phyloP scores from a whole-genome alignment of 2,888 invertebrate genomes.

The Tiliacea citrago region DNA sequence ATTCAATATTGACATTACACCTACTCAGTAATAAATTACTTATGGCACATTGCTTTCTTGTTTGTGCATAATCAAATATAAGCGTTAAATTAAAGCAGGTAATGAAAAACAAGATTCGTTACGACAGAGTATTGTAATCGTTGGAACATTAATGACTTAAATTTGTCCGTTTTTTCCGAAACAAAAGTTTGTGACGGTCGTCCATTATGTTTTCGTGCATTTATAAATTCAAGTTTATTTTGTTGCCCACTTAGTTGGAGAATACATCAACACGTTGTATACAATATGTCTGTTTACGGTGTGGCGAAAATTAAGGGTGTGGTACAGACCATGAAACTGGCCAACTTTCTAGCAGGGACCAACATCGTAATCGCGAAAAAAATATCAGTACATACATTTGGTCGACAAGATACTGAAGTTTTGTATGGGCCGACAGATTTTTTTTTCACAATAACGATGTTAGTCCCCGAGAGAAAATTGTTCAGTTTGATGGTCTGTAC shows the following conservation, averaged over 20 bases:
- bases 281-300: too few relatives aligned
- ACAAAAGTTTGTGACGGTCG: not conserved
- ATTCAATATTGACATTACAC: constrained; percentile 56
- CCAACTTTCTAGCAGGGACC: too few relatives aligned
- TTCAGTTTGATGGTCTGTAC: too few relatives aligned
- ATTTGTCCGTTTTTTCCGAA: constrained; percentile 20
- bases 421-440: too few relatives aligned
- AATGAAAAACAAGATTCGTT: constrained; percentile 51
- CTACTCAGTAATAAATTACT: constrained; percentile 52
- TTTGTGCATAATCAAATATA: constrained; percentile 46
- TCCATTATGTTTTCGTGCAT: not conserved
- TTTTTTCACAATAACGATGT: too few relatives aligned
- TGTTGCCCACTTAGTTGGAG: not conserved
- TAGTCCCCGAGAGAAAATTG: too few relatives aligned
- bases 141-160: constrained; percentile 46
- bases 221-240: not conserved
- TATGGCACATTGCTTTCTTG: constrained; percentile 54
- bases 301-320: too few relatives aligned
- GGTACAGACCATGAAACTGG: too few relatives aligned
- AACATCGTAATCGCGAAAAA: too few relatives aligned
- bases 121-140: constrained; percentile 55
- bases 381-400: too few relatives aligned
- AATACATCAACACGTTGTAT: not conserved
- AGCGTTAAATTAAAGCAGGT: constrained; percentile 52
- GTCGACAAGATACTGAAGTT: too few relatives aligned